Percentiles rank a stretch among this genome's conserved stretches.
phyloP scores from a whole-genome alignment of 2,888 invertebrate genomes.

The Tribolium freemani region DNA sequence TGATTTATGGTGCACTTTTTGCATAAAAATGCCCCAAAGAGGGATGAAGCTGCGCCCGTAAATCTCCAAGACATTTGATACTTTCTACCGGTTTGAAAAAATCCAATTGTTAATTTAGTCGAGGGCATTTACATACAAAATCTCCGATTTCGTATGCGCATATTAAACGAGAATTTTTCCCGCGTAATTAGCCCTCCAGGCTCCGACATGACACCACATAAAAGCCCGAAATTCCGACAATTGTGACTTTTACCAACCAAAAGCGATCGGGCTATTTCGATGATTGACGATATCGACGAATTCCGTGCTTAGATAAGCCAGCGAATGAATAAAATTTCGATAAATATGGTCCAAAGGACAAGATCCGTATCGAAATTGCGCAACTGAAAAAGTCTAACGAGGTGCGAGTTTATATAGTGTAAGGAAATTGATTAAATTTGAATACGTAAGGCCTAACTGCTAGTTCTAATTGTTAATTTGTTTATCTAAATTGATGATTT shows the following conservation, averaged over 20 bases:
- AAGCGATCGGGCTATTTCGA: background rate
- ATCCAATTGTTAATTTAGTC: no score
- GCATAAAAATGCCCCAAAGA: constrained; percentile 30
- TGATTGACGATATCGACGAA: constrained; percentile 23
- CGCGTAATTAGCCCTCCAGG: background rate
- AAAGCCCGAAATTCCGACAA: background rate
- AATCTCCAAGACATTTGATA: background rate
- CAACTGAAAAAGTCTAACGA: constrained; percentile 18
- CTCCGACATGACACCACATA: background rate
- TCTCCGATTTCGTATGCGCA: background rate
- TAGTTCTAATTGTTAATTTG: constrained; percentile 35
- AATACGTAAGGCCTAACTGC: constrained; percentile 20
- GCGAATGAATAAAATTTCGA: constrained; percentile 20
- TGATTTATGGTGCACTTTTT: constrained; percentile 16
- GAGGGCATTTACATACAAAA: background rate
- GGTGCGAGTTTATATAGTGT: constrained; percentile 26
- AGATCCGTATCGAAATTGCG: constrained; percentile 14
- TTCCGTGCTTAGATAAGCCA: constrained; percentile 13
- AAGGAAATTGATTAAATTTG: constrained; percentile 31
- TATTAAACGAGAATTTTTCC: background rate
- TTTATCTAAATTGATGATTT: constrained; percentile 32
- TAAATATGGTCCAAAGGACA: constrained; percentile 13
- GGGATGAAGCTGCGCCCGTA: background rate
- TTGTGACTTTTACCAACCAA: constrained; percentile 2
- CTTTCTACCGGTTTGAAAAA: background rate